Evolutionary conservation across 2,888 invertebrate genomes (phyloP).

Genomic region (Acrocyrtus sp.): DNA sequence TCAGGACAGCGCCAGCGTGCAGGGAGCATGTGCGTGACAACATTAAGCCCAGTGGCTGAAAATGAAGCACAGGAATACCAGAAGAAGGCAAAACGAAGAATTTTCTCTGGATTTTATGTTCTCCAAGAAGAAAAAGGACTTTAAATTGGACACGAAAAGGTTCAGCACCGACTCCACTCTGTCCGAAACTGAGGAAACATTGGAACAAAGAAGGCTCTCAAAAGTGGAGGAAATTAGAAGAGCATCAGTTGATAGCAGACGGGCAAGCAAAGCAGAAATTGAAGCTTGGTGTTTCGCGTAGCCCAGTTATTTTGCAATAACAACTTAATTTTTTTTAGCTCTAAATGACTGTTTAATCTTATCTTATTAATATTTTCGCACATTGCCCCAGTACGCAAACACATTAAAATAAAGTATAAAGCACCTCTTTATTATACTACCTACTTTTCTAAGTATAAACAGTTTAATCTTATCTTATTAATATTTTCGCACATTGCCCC

Average conservation of each 20-base stretch:
- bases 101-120: slow-evolving; percentile 44
- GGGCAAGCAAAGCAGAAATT: slow-evolving; percentile 5
- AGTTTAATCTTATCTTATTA: too few relatives aligned
- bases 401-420: too few relatives aligned
- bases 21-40: slow-evolving; percentile 6
- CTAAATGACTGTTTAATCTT: too few relatives aligned
- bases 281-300: slow-evolving; percentile 33
- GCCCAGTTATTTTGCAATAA: not conserved
- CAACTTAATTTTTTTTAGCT: not conserved
- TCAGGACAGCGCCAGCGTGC: slow-evolving; percentile 11
- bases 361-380: too few relatives aligned
- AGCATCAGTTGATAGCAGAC: not conserved
- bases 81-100: slow-evolving; percentile 28
- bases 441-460: too few relatives aligned
- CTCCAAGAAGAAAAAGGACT: slow-evolving; percentile 22
- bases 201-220: too few relatives aligned
- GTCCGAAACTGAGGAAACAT: not conserved
- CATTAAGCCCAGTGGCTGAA: slow-evolving; percentile 16
- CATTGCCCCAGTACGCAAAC: too few relatives aligned
- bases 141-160: not conserved
- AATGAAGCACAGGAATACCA: not conserved
- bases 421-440: too few relatives aligned
- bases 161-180: slow-evolving; percentile 14
- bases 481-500: too few relatives aligned
- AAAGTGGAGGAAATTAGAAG: too few relatives aligned